These are phyloP conservation scores for Bombylius discolor DNA, from an alignment of 2,888 invertebrate species.

Conservation along the genomic window DNA sequence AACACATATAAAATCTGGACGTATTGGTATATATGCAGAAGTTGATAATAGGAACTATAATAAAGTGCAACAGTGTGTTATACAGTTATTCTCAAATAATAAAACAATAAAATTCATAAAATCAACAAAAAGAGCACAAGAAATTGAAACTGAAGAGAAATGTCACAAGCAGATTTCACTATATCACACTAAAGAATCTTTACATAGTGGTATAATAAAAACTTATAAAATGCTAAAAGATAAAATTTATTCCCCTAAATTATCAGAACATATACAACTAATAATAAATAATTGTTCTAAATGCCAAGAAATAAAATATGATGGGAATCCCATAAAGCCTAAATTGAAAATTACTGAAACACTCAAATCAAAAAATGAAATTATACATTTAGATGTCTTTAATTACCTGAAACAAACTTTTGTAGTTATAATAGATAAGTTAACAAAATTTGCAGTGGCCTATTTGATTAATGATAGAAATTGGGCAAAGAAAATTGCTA, in stretches of 20 bases:
- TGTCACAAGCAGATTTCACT: conserved; percentile 9
- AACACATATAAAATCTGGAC: conserved; percentile 6
- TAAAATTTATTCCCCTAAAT: conserved; percentile 11
- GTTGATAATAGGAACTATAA: conserved; percentile 8
- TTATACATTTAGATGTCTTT: neutral
- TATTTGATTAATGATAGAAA: neutral
- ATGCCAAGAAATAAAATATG: conserved; percentile 1
- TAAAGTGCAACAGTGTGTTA: conserved; percentile 9
- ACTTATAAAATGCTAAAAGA: conserved; percentile 10
- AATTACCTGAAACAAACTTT: neutral
- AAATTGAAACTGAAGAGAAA: conserved; percentile 9
- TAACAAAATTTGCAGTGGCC: neutral
- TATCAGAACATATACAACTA: conserved; percentile 10
- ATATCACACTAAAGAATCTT: conserved; percentile 13
- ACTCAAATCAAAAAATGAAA: neutral
- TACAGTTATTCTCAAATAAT: conserved; percentile 6
- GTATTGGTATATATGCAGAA: conserved; percentile 7
- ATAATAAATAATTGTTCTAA: conserved; percentile 9
- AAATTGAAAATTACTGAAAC: neutral
- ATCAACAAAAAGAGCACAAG: conserved; percentile 3
- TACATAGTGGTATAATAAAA: conserved; percentile 13
- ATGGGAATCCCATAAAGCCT: neutral
- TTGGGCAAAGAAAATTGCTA: neutral
- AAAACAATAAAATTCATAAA: conserved; percentile 5
- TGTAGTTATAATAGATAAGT: neutral